Evolutionary conservation across 2,113 vertebrate genomes (phyloP).

Genomic region (Protobothrops flavoviridis): DNA sequence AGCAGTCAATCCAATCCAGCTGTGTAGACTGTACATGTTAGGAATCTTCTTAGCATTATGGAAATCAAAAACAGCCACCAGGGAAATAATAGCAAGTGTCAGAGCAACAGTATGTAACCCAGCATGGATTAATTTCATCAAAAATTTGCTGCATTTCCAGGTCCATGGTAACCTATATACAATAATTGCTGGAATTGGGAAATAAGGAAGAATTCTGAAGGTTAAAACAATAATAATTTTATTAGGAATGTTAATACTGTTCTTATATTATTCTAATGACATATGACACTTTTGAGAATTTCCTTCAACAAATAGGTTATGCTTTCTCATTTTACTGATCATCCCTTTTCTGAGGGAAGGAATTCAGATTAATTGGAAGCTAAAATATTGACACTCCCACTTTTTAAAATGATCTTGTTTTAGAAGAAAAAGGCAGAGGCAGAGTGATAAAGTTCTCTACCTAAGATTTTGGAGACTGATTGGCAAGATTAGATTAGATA

Average conservation of each 20-base stretch:
- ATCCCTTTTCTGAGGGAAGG: not conserved
- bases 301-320: not conserved
- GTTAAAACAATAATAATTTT: not conserved
- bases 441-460: not conserved
- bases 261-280: not conserved
- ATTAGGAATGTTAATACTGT: not conserved
- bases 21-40: conserved; percentile 98
- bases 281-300: not conserved
- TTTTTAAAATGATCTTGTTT: not conserved
- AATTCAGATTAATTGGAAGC: not conserved
- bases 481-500: not conserved
- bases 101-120: conserved; percentile 83
- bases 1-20: conserved; percentile 89
- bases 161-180: conserved; percentile 94
- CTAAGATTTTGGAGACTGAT: not conserved
- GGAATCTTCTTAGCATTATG: conserved; percentile 82
- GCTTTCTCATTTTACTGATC: not conserved
- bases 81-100: conserved; percentile 75
- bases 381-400: not conserved
- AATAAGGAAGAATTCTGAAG: conserved; percentile 23
- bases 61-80: conserved; percentile 90
- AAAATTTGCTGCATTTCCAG: conserved; percentile 89
- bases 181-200: conserved; percentile 71
- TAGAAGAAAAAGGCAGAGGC: not conserved
- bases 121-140: conserved; percentile 93